Evolutionary conservation across 2,888 invertebrate species (phyloP), one percentile per base, ranked within the genome.

Genomic region (Drosophila formosana): DNA sequence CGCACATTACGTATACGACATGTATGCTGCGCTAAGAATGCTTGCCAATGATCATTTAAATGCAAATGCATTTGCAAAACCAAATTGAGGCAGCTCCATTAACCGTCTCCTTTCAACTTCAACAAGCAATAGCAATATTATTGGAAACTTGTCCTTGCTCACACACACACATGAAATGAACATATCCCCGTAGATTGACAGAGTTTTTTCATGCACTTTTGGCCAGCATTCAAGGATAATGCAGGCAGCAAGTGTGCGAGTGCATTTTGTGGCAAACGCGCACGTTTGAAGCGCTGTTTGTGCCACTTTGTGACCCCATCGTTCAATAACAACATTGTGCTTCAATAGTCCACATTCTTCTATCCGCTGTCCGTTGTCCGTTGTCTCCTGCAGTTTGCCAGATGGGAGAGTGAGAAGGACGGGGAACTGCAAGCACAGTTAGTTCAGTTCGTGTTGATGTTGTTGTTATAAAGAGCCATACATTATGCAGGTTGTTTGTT

Each of bases 401-500:
- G 9, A 28, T 28, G 6, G 28, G 28, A 28, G 39, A 3, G 3
- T 1, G 7, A 7, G 3, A 13, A 13, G 39, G 3, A 13, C 7
- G 39, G 7, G 37, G 4, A 11, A 4, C 37, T 37, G 39, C 13
- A 41, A 41, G 39, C 4, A 18, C 32, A 53, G 32, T 46, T 46
- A 71, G 56, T 46, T 43, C 50, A 41, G 39, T 6, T 41, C 39
- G 28, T 47, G 37, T 43, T 34, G 41, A 32, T 61, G 51, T 32
- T 47, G 72, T 50, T 49, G 51, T 39, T 53, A 56, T 50, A 70
- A 49, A 57, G 55, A 56, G 62, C 63, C 86, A 88, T 89, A 75
- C 67, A 83, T 83, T 89, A 83, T 83, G 86, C 89, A 85, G 73
- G 76, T 88, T 82, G 83, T 82, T 83, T 83, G 89, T 89, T 89